A percentile compares a stretch with the other conserved stretches of the same genome.
phyloP scores from a whole-genome alignment of 2,888 invertebrate species.

The Agrochola lota region DNA sequence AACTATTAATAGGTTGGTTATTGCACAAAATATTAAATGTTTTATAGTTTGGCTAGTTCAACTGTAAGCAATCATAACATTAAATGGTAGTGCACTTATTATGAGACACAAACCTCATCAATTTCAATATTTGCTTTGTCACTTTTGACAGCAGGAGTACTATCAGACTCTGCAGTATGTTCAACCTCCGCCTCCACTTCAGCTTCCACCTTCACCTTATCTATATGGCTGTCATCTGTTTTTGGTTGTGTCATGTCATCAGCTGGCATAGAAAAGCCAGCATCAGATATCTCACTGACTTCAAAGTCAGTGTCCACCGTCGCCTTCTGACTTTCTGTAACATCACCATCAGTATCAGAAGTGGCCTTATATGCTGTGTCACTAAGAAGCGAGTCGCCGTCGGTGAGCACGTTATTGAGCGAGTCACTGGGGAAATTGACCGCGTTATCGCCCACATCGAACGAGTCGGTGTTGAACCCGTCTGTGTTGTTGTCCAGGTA shows the following conservation, averaged over 20 bases:
- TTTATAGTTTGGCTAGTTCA: neutral
- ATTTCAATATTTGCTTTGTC: conserved; percentile 34
- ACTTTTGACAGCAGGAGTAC: conserved; percentile 19
- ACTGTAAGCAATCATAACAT: neutral
- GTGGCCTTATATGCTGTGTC: conserved; percentile 76
- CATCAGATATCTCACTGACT: conserved; percentile 70
- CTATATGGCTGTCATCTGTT: conserved; percentile 65
- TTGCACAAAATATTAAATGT: neutral
- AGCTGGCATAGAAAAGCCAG: conserved; percentile 67
- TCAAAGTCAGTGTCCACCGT: conserved; percentile 73
- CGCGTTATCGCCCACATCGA: conserved; percentile 88
- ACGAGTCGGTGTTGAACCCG: conserved; percentile 82
- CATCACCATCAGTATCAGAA: conserved; percentile 82
- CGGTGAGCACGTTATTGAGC: conserved; percentile 82
- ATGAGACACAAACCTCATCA: conserved; percentile 37
- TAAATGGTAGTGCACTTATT: neutral
- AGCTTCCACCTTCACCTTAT: conserved; percentile 37
- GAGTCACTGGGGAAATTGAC: conserved; percentile 86
- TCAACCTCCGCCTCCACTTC: conserved; percentile 48
- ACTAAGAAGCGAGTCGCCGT: conserved; percentile 84
- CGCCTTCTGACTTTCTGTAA: conserved; percentile 75
- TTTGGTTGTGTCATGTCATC: conserved; percentile 62
- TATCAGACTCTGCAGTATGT: conserved; percentile 20
- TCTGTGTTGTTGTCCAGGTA: conserved; percentile 85
- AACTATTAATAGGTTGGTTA: neutral